Percentiles rank a stretch among this genome's conserved stretches.
Conservation (phyloP, 2,113 vertebrate genomes). For the Aleadryas rufinucha region DNA sequence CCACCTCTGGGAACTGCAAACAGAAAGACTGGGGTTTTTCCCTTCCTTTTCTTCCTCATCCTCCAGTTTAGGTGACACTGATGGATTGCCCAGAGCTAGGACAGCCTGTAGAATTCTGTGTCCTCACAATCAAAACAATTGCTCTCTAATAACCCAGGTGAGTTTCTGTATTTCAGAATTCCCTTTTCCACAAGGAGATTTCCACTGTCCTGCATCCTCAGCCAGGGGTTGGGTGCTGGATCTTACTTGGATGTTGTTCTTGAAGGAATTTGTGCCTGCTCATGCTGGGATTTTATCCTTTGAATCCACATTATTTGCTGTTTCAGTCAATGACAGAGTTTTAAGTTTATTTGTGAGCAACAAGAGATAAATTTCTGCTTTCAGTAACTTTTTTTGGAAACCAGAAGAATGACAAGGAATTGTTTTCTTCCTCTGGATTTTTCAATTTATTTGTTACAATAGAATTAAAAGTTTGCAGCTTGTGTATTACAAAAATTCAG, state of each 20-base stretch:
- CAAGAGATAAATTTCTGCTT: background rate
- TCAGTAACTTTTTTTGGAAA: background rate
- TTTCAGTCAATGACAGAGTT: background rate
- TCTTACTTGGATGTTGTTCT: background rate
- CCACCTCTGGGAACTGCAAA: background rate
- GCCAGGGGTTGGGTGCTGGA: background rate
- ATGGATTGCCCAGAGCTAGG: background rate
- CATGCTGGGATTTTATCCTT: background rate
- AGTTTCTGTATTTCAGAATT: background rate
- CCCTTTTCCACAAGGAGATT: background rate
- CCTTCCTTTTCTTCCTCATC: background rate
- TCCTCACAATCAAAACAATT: background rate
- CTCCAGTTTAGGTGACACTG: background rate
- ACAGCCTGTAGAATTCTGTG: background rate
- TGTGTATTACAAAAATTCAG: background rate
- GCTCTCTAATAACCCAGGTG: background rate
- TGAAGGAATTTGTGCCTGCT: background rate
- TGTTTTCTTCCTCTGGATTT: background rate
- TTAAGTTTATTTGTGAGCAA: background rate
- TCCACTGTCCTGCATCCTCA: fast-evolving
- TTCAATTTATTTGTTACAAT: background rate
- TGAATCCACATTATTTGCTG: background rate
- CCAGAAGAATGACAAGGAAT: background rate
- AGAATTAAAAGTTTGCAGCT: background rate
- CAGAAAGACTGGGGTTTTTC: background rate